A percentile compares a stretch with the other conserved stretches of the same genome.
Conservation (phyloP, 1,140 invertebrate species). For the Bombus soroeensis region DNA sequence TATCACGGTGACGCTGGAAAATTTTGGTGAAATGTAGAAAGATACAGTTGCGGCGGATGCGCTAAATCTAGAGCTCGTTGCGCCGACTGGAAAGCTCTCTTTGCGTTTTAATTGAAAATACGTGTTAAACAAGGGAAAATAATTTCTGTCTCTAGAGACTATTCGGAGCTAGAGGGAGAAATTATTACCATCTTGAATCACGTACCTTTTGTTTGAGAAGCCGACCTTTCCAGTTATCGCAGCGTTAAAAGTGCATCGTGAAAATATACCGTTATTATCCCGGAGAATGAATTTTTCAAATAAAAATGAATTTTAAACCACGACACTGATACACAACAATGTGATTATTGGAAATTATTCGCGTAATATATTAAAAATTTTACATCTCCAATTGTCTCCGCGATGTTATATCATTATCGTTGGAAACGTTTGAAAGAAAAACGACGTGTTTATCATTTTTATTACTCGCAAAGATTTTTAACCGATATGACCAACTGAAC, state of each 20-base stretch:
- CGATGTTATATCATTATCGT: background rate
- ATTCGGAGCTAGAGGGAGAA: too few species aligned
- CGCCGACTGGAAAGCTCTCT: too few species aligned
- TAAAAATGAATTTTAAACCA: background rate
- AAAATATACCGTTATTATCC: background rate
- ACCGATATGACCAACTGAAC: background rate
- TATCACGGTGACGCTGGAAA: background rate
- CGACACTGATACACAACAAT: too few species aligned
- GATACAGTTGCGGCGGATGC: background rate
- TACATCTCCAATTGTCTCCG: background rate
- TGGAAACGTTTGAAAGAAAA: background rate
- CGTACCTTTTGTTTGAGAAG: background rate
- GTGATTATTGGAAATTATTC: background rate
- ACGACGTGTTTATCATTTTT: background rate
- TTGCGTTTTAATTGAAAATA: background rate
- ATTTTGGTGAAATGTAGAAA: background rate
- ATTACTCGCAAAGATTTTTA: background rate
- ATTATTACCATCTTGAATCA: background rate
- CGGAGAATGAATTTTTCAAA: background rate
- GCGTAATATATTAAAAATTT: background rate
- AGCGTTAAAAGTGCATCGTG: background rate
- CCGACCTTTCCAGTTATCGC: background rate
- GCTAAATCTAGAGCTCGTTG: background rate
- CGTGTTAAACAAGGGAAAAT: background rate
- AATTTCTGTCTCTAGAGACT: background rate